A percentile compares a stretch with the other conserved stretches of the same genome.
These are phyloP conservation scores for Elephas maximus DNA, from an alignment of 2,113 vertebrate species.

Conservation along the genomic window DNA sequence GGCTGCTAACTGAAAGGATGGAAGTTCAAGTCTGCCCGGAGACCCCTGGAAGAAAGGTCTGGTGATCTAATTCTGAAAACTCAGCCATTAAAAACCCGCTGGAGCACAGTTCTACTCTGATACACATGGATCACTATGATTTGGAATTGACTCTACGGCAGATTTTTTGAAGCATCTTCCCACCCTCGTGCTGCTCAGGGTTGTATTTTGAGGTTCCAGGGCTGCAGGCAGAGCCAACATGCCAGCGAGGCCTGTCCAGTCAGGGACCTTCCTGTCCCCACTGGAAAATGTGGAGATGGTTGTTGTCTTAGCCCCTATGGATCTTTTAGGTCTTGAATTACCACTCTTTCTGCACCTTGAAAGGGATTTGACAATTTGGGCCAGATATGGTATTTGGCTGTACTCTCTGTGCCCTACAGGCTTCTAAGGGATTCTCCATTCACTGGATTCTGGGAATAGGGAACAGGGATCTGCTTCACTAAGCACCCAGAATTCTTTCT, in stretches of 20 bases:
- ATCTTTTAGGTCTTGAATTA: neutral
- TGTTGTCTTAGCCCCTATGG: neutral
- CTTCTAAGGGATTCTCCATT: neutral
- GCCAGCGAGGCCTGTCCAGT: neutral
- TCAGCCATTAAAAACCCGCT: neutral
- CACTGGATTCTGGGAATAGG: neutral
- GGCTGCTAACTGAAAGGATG: neutral
- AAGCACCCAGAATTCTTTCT: neutral
- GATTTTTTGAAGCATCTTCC: neutral
- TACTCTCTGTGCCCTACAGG: neutral
- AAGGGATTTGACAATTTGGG: neutral
- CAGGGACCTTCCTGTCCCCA: neutral
- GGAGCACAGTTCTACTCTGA: neutral
- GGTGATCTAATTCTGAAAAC: neutral
- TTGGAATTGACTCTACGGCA: neutral
- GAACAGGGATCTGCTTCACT: neutral
- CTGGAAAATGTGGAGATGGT: neutral
- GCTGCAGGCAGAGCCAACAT: neutral
- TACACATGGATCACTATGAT: neutral
- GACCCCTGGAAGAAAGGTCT: neutral
- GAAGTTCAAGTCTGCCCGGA: neutral
- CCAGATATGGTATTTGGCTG: neutral
- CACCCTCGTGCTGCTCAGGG: neutral
- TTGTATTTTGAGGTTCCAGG: neutral
- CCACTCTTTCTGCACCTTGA: neutral